Evolutionary conservation across 1,140 invertebrate genomes (phyloP).

Genomic region (Pogonus chalceus): DNA sequence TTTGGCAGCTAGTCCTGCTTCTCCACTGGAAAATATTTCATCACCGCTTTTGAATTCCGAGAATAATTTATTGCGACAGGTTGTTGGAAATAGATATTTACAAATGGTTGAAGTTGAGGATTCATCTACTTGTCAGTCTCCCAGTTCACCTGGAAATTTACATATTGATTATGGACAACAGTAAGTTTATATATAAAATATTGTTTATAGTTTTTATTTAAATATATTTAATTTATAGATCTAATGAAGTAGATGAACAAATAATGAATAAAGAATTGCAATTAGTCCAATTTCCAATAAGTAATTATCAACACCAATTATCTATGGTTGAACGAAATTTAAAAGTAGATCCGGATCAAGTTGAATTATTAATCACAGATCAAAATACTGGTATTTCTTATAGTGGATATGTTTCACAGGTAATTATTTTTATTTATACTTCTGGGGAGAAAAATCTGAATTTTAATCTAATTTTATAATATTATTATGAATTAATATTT

Average conservation of each 20-base stretch:
- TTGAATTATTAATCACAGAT: constrained; percentile 34
- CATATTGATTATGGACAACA: background rate
- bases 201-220: constrained; percentile 1
- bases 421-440: background rate
- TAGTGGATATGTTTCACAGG: background rate
- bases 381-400: constrained; percentile 26
- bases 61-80: constrained; percentile 27
- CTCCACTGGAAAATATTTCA: background rate
- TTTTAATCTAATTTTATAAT: too few species aligned
- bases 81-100: constrained; percentile 32
- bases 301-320: background rate
- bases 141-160: background rate
- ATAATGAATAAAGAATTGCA: constrained; percentile 9
- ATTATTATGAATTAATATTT: too few species aligned
- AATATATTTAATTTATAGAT: constrained; percentile 6
- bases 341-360: constrained; percentile 23
- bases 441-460: background rate
- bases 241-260: constrained; percentile 1
- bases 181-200: background rate
- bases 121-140: background rate
- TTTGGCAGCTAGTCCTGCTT: background rate
- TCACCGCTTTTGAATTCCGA: background rate
- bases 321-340: constrained; percentile 7
- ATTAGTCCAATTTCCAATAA: constrained; percentile 6
- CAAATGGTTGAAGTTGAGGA: constrained; percentile 22